Conservation (phyloP, 2,113 vertebrate species). For the Amphiprion percula region DNA sequence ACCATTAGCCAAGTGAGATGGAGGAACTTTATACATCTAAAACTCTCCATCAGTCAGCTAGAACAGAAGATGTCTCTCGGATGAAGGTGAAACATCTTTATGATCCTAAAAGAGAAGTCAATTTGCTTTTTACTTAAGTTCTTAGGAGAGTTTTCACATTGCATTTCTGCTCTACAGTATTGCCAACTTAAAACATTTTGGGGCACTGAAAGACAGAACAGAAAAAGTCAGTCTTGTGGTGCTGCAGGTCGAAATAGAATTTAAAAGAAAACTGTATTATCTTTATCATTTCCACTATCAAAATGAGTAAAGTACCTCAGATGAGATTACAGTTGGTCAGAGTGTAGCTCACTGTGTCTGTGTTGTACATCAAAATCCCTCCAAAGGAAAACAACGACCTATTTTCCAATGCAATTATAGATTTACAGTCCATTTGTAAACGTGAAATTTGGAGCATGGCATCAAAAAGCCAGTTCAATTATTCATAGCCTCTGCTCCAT, state of each 20-base stretch:
- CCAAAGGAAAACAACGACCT: background rate
- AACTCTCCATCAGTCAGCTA: too few relatives aligned
- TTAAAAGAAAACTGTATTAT: background rate
- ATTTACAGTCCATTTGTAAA: background rate
- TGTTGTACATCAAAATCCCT: background rate
- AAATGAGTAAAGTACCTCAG: background rate
- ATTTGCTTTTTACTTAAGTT: too few relatives aligned
- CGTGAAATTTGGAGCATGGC: slow-evolving; percentile 1
- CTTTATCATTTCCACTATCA: background rate
- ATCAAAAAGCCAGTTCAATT: slow-evolving; percentile 24
- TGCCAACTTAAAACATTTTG: too few relatives aligned
- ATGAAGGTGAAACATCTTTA: too few relatives aligned
- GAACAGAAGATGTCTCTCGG: too few relatives aligned
- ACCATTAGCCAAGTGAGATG: too few relatives aligned
- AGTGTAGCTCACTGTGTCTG: background rate
- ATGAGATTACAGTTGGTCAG: background rate
- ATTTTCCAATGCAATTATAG: background rate
- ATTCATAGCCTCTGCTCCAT: slow-evolving; percentile 5
- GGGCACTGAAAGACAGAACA: too few relatives aligned
- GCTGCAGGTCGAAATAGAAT: background rate
- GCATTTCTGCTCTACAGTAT: too few relatives aligned
- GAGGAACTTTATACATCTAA: too few relatives aligned
- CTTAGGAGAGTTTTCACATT: too few relatives aligned
- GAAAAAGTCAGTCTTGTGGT: background rate
- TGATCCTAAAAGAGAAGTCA: too few relatives aligned